phyloP scores from a whole-genome alignment of 1,140 invertebrate genomes.

The Musca vetustissima region DNA sequence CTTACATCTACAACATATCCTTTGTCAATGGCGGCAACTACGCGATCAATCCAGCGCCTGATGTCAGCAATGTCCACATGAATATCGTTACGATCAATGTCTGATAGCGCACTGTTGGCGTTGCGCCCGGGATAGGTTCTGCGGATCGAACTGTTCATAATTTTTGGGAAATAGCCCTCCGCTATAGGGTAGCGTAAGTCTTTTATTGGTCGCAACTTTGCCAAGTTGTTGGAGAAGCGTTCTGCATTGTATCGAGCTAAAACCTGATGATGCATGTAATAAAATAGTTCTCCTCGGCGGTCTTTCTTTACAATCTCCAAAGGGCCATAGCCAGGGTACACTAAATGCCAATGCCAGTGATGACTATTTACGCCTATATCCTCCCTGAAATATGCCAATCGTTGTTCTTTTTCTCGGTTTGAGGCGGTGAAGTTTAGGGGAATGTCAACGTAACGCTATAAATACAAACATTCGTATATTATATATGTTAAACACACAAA shows the following conservation, averaged over 20 bases:
- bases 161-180: conserved; percentile 64
- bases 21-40: conserved; percentile 65
- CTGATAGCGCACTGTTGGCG: conserved; percentile 57
- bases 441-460: conserved; percentile 59
- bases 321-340: conserved; percentile 62
- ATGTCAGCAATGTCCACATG: conserved; percentile 60
- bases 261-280: conserved; percentile 74
- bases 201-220: conserved; percentile 58
- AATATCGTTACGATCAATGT: conserved; percentile 61
- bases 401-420: conserved; percentile 66
- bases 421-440: conserved; percentile 68
- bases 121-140: conserved; percentile 61
- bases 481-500: not conserved
- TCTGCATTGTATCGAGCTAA: conserved; percentile 62
- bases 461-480: not conserved
- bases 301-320: conserved; percentile 62
- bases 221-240: conserved; percentile 60
- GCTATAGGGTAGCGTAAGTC: conserved; percentile 59
- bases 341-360: conserved; percentile 76
- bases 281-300: conserved; percentile 72
- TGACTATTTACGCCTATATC: conserved; percentile 66
- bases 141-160: conserved; percentile 60
- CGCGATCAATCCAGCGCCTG: conserved; percentile 62
- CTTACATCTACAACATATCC: conserved; percentile 57
- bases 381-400: conserved; percentile 66